Percentiles rank a stretch among this genome's conserved stretches.
Conservation (phyloP, 2,888 invertebrate species). For the Tenthredo notha region DNA sequence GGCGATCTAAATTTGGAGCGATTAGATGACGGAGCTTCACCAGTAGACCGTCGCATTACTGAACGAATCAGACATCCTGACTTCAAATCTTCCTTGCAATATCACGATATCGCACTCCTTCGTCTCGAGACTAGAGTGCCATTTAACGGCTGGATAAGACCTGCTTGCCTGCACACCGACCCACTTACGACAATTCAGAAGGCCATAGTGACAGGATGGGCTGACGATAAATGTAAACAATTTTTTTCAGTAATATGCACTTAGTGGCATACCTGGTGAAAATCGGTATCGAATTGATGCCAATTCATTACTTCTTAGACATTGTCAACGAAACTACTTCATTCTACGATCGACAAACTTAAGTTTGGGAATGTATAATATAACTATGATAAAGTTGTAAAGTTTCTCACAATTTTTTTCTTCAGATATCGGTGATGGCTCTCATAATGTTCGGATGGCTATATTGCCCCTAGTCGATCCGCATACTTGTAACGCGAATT, state of each 20-base stretch:
- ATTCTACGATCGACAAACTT: not conserved
- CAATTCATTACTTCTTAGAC: too few species aligned
- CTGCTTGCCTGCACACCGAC: conserved; percentile 77
- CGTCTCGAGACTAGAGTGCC: conserved; percentile 74
- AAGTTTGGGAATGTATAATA: not conserved
- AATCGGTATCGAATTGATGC: not conserved
- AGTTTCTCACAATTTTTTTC: not conserved
- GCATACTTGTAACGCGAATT: conserved; percentile 74
- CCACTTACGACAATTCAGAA: conserved; percentile 59
- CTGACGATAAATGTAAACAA: conserved; percentile 72
- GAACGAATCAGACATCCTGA: conserved; percentile 76
- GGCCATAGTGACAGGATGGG: conserved; percentile 79
- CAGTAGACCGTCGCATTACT: conserved; percentile 73
- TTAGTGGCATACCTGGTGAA: not conserved
- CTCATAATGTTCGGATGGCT: conserved; percentile 79
- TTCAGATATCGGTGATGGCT: conserved; percentile 69
- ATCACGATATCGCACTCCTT: conserved; percentile 80
- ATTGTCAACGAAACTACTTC: too few species aligned
- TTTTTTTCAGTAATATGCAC: not conserved
- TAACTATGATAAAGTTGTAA: not conserved
- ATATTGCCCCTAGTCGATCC: conserved; percentile 76
- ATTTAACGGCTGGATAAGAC: conserved; percentile 77
- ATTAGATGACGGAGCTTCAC: conserved; percentile 72
- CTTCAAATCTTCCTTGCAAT: conserved; percentile 76
- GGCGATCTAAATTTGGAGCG: conserved; percentile 78